A percentile compares a stretch with the other conserved stretches of the same genome.
Evolutionary conservation across 2,888 invertebrate genomes (phyloP).

Genomic region (Drosophila picticornis): DNA sequence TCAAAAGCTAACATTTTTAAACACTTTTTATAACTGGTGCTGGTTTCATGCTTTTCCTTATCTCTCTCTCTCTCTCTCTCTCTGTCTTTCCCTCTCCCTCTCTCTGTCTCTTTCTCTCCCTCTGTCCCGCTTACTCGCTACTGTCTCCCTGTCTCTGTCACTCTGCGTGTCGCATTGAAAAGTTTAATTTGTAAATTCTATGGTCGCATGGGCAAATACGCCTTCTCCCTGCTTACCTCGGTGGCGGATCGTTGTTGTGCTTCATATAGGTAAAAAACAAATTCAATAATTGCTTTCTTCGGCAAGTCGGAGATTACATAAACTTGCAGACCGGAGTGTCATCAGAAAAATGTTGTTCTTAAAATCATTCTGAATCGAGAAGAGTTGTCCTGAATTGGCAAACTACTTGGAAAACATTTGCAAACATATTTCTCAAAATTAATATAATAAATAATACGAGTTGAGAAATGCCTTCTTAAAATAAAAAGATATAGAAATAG

Average conservation of each 20-base stretch:
- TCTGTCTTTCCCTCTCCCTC: slow-evolving; percentile 1
- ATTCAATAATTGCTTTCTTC: background rate
- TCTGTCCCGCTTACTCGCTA: background rate
- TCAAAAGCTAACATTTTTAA: slow-evolving; percentile 6
- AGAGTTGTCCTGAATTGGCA: background rate
- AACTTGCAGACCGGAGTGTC: background rate
- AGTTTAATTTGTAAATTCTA: slow-evolving; percentile 87
- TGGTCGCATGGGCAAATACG: slow-evolving; percentile 89
- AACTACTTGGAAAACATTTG: background rate
- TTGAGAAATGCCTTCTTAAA: background rate
- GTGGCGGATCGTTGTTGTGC: slow-evolving; percentile 90
- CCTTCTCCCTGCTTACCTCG: slow-evolving; percentile 89
- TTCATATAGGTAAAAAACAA: slow-evolving; percentile 88
- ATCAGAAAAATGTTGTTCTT: background rate
- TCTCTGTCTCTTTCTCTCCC: slow-evolving; percentile 11
- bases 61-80: slow-evolving; percentile 20
- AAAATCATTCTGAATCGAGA: background rate
- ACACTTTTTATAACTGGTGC: slow-evolving; percentile 30
- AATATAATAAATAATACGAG: background rate
- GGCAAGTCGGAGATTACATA: slow-evolving; percentile 1
- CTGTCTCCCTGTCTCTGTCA: slow-evolving; percentile 8
- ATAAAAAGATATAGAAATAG: background rate
- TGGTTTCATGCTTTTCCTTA: slow-evolving; percentile 34
- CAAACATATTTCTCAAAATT: background rate
- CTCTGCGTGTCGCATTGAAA: slow-evolving; percentile 30